phyloP scores from a whole-genome alignment of 1,140 invertebrate genomes.

The Vanessa atalanta region DNA sequence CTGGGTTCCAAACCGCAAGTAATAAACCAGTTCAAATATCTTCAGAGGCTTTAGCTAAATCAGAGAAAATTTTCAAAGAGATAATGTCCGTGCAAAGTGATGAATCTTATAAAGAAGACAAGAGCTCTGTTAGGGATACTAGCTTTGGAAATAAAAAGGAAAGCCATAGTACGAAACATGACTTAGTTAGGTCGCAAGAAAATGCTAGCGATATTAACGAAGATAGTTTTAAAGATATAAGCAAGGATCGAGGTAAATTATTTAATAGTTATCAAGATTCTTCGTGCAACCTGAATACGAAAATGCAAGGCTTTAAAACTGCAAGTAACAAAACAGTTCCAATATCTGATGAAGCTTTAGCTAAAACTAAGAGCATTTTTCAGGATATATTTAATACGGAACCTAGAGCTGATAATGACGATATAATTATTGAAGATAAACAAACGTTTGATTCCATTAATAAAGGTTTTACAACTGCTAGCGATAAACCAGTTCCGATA shows the following conservation, averaged over 20 bases:
- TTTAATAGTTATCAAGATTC: too few relatives aligned
- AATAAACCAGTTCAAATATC: conserved; percentile 47
- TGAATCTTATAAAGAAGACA: conserved; percentile 11
- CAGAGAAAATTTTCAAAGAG: conserved; percentile 33
- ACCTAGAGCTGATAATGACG: background rate
- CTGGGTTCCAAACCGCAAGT: conserved; percentile 31
- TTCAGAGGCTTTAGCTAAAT: conserved; percentile 39
- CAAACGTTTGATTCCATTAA: background rate
- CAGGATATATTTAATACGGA: conserved; percentile 32
- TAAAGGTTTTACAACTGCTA: conserved; percentile 21
- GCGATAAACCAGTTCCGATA: conserved; percentile 44
- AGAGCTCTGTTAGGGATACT: background rate
- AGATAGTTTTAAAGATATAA: background rate
- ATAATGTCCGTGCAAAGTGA: conserved; percentile 6
- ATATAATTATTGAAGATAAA: background rate
- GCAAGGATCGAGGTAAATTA: too few relatives aligned
- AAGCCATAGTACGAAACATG: background rate
- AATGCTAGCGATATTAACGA: background rate
- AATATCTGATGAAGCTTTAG: conserved; percentile 56
- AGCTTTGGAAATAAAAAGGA: background rate
- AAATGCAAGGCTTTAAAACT: conserved; percentile 42
- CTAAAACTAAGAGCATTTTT: conserved; percentile 49
- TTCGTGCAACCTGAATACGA: background rate
- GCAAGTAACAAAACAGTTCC: conserved; percentile 49
- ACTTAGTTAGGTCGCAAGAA: conserved; percentile 2